phyloP scores from a whole-genome alignment of 2,888 invertebrate genomes.

The Trissoscelio sp. region DNA sequence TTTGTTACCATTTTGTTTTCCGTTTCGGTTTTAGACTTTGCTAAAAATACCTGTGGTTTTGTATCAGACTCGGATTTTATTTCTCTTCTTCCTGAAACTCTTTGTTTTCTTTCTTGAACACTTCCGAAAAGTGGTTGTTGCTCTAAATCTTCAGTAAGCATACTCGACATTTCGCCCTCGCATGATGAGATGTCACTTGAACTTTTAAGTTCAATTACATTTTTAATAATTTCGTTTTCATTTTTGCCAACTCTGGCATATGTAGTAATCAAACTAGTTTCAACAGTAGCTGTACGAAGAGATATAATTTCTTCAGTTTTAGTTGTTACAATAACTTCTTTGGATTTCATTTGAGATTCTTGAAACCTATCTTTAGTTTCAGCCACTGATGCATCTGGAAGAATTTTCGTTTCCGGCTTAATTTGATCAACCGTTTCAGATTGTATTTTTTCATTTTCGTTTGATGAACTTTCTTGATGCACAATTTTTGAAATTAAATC shows the following conservation, averaged over 20 bases:
- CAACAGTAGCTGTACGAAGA: constrained; percentile 79
- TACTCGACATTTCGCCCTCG: constrained; percentile 41
- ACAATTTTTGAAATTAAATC: constrained; percentile 31
- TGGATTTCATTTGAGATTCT: constrained; percentile 35
- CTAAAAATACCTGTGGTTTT: no score
- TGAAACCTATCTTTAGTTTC: neutral
- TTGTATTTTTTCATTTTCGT: constrained; percentile 9
- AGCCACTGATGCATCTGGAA: constrained; percentile 67
- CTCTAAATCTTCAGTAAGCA: constrained; percentile 62
- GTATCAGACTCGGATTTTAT: constrained; percentile 53
- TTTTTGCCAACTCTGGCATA: constrained; percentile 74
- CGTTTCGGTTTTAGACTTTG: no score
- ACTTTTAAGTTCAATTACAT: constrained; percentile 3
- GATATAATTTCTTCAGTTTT: constrained; percentile 76
- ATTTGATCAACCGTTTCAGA: constrained; percentile 11
- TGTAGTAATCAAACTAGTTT: constrained; percentile 78
- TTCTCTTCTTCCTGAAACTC: constrained; percentile 32
- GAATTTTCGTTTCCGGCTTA: constrained; percentile 69
- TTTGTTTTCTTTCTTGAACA: constrained; percentile 78
- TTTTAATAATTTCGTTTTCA: neutral
- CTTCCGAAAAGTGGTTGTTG: constrained; percentile 79
- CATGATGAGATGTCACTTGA: constrained; percentile 30
- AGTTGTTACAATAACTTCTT: constrained; percentile 72
- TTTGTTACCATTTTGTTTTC: no score
- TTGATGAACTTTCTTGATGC: constrained; percentile 20